Percentiles rank a stretch among this genome's conserved stretches.
Evolutionary conservation across 2,113 vertebrate genomes (phyloP).

Genomic region (Chitala chitala): DNA sequence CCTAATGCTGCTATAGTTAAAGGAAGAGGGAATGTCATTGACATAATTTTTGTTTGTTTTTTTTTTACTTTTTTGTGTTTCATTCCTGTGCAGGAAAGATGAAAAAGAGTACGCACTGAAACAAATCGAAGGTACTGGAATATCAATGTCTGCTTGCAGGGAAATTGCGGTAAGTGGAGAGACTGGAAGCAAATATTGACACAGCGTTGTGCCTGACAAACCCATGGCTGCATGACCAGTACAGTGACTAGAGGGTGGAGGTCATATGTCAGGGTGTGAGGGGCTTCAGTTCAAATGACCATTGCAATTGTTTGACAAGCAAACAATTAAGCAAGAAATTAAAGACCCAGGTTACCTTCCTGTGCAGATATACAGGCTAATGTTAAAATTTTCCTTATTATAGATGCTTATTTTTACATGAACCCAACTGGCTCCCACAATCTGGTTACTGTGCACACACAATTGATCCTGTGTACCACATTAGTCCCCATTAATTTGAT

Average conservation of each 20-base stretch:
- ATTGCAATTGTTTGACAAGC: neutral
- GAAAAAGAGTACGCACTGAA: constrained; percentile 98
- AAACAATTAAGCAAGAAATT: neutral
- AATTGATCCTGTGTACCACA: too few relatives aligned
- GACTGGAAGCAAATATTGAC: neutral
- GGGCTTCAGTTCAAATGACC: neutral
- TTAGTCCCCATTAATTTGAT: too few relatives aligned
- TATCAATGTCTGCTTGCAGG: constrained; percentile 99
- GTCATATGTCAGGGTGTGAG: neutral
- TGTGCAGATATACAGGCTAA: too few relatives aligned
- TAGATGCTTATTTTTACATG: too few relatives aligned
- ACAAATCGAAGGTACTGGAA: constrained; percentile 99
- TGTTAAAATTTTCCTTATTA: too few relatives aligned
- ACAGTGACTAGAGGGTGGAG: neutral
- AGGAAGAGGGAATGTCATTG: neutral
- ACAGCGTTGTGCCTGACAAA: neutral
- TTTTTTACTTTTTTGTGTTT: constrained; percentile 9
- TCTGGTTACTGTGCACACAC: too few relatives aligned
- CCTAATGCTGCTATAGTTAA: neutral
- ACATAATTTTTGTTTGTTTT: neutral
- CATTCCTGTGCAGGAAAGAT: constrained; percentile 79
- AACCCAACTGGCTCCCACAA: too few relatives aligned
- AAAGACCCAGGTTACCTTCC: neutral
- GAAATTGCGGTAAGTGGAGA: constrained; percentile 94
- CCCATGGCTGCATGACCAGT: neutral